phyloP scores from a whole-genome alignment of 2,888 invertebrate genomes.

The Hirudinaria manillensis region DNA sequence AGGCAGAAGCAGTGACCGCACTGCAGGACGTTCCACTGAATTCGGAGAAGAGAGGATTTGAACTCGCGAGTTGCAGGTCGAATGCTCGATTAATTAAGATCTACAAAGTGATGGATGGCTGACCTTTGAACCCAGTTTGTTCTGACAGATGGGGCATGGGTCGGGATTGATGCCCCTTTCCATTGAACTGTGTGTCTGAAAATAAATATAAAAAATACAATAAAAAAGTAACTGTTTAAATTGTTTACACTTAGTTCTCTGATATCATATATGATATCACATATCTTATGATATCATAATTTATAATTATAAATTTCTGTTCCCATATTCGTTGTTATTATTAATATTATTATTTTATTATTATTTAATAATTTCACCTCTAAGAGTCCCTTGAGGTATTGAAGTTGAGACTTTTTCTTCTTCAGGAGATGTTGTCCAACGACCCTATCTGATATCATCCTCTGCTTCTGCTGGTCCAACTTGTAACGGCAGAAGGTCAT shows the following conservation, averaged over 20 bases:
- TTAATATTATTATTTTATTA: conserved; percentile 28
- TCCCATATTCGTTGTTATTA: too few species aligned
- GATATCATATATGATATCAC: too few species aligned
- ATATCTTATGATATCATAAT: too few species aligned
- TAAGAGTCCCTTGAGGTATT: conserved; percentile 59
- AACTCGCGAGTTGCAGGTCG: too few species aligned
- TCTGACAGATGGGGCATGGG: conserved; percentile 68
- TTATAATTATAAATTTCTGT: too few species aligned
- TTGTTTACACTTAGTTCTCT: too few species aligned
- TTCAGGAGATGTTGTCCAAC: conserved; percentile 54
- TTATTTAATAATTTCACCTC: conserved; percentile 58
- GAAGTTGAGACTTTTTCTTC: conserved; percentile 62
- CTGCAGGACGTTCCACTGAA: conserved; percentile 65
- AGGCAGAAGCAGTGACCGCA: conserved; percentile 72
- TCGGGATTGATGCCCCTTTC: conserved; percentile 58
- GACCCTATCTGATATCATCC: conserved; percentile 47
- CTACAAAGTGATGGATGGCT: too few species aligned
- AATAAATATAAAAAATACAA: background rate
- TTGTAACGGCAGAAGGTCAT: conserved; percentile 35
- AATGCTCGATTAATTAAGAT: too few species aligned
- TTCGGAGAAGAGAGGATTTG: too few species aligned
- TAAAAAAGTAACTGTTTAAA: background rate
- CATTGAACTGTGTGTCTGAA: conserved; percentile 55
- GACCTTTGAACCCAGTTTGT: conserved; percentile 59
- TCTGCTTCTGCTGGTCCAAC: conserved; percentile 46